Evolutionary conservation across 2,797 vertebrate species (phyloP).

Genomic region (Micromesistius poutassou): DNA sequence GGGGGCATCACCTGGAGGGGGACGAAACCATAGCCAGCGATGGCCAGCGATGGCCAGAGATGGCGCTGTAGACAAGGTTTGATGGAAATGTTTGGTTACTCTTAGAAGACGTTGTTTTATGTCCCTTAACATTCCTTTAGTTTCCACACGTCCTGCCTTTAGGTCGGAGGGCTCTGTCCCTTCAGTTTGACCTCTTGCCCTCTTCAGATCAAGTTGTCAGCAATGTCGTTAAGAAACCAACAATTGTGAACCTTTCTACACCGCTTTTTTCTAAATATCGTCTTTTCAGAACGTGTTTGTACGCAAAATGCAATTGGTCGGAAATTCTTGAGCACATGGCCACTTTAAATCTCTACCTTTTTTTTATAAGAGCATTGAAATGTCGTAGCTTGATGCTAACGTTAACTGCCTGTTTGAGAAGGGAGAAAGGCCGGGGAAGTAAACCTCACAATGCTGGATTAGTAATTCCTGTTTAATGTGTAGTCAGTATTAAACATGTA

Average conservation of each 20-base stretch:
- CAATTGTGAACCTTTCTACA: slow-evolving; percentile 20
- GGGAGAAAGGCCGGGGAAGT: slow-evolving; percentile 27
- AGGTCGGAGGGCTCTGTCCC: slow-evolving; percentile 4
- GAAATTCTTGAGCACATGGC: slow-evolving; percentile 48
- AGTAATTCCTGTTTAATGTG: slow-evolving; percentile 14
- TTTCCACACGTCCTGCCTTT: background rate
- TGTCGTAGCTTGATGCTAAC: slow-evolving; percentile 19
- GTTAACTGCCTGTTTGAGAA: slow-evolving; percentile 24
- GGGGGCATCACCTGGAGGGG: background rate
- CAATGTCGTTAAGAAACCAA: slow-evolving; percentile 7
- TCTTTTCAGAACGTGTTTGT: slow-evolving; percentile 26
- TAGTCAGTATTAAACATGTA: background rate
- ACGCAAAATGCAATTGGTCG: slow-evolving; percentile 23
- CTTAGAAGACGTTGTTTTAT: slow-evolving; percentile 20
- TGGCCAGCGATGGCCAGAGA: background rate
- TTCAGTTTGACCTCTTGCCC: background rate
- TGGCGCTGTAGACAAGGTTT: background rate
- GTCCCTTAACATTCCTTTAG: slow-evolving; percentile 18
- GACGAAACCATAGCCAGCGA: background rate
- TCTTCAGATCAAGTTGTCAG: slow-evolving; percentile 5
- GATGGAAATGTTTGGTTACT: background rate
- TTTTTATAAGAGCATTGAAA: slow-evolving; percentile 36
- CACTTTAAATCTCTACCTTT: slow-evolving; percentile 64
- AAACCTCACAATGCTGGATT: slow-evolving; percentile 40
- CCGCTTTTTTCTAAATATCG: slow-evolving; percentile 16